Evolutionary conservation across 2,888 invertebrate genomes (phyloP), one percentile per base, ranked within the genome.

Genomic region (Trimorus sp.): DNA sequence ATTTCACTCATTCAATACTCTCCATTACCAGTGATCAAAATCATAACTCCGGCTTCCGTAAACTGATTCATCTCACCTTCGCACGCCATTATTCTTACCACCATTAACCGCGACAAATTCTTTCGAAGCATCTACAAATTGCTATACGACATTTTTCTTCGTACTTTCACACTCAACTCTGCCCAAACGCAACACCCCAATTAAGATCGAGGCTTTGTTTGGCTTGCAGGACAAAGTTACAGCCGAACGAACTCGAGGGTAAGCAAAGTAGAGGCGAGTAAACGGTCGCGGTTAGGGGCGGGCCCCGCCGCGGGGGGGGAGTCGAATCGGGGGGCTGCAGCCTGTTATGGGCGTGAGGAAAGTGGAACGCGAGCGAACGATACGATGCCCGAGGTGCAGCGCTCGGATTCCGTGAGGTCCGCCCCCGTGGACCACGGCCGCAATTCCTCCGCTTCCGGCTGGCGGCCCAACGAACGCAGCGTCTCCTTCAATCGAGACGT

Each of bases 401-500:
- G 93, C 87, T 92, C 93, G 89, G 93, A 93, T 87, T 93, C 93
- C 84, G 92, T 90, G 86, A 91, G 89, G 84, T 87, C 87, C 73
- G 86, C 86, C 70, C 83, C 83, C 79, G 87, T 84, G 83, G 87
- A 83, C 53, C 83, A 85, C 79, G 77, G 84, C 77, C 84, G 83
- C 79, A 86, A 81, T 83, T 77, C 83, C 84, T 77, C 86, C 82
- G 77, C 82, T 75, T 84, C 87, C 90, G 90, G 84, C 92, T 93
- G 92, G 91, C 92, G 90, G 88, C 90, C 89, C 86, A 92, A 92
- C 92, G 95, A 94, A 92, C 96, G 93, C 86, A 94, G 95, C 89
- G 97, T 97, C 89, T 97, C 97, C 92, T 97, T 97, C 94, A 97
- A 97, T 94, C 94, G 96, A 92, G 97, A 97, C 94, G 97, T 97